These are phyloP conservation scores for Notolepis coatsorum DNA, from an alignment of 2,797 vertebrate genomes.

Conservation along the genomic window DNA sequence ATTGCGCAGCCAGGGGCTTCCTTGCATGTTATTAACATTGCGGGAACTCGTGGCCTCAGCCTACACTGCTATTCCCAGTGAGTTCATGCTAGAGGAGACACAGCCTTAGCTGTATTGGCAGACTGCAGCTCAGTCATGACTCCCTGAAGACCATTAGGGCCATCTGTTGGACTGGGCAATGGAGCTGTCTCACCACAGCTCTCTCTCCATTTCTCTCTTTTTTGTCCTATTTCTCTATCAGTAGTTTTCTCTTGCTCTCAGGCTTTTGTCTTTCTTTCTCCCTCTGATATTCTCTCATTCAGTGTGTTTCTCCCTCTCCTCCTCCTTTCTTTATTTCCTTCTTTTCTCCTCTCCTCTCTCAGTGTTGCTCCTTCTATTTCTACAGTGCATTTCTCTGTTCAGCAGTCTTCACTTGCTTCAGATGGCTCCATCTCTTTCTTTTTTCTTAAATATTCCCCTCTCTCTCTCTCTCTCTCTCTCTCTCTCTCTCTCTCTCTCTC, in stretches of 20 bases:
- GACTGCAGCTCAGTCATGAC: slow-evolving; percentile 23
- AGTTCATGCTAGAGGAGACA: slow-evolving; percentile 14
- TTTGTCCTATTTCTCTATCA: not conserved
- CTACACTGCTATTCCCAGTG: slow-evolving; percentile 20
- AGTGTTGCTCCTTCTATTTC: not conserved
- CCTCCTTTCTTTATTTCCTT: not conserved
- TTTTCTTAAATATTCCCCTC: too few relatives aligned
- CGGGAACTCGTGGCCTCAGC: slow-evolving; percentile 1
- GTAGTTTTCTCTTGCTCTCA: not conserved
- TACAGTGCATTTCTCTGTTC: not conserved
- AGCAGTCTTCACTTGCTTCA: slow-evolving; percentile 22
- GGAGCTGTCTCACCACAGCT: not conserved
- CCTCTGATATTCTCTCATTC: not conserved
- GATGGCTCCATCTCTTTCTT: slow-evolving; percentile 38
- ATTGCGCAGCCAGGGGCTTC: not conserved
- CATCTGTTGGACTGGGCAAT: slow-evolving; percentile 46
- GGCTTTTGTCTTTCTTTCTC: not conserved
- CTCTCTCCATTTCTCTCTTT: slow-evolving; percentile 19
- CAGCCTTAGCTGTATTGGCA: slow-evolving; percentile 21
- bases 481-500: too few relatives aligned
- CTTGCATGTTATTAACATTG: slow-evolving; percentile 11
- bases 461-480: too few relatives aligned
- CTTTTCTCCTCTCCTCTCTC: slow-evolving; percentile 5
- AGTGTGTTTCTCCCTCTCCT: not conserved
- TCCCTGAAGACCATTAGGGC: slow-evolving; percentile 40